Evolutionary conservation across 2,113 vertebrate genomes (phyloP).

Genomic region (Notechis scutatus): DNA sequence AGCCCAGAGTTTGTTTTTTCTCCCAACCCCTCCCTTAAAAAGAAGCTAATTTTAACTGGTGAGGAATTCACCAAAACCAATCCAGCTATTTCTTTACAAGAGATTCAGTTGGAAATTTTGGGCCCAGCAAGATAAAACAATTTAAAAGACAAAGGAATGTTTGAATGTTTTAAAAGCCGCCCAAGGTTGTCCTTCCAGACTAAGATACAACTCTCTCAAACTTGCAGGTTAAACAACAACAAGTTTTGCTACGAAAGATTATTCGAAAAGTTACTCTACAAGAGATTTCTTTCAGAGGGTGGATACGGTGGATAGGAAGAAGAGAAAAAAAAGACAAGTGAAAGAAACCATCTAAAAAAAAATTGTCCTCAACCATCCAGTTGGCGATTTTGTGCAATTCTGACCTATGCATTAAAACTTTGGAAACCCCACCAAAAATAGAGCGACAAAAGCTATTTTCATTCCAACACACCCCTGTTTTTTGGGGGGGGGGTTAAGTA

Average conservation of each 20-base stretch:
- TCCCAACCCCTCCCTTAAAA: neutral
- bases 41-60: neutral
- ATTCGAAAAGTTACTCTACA: neutral
- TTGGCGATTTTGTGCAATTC: neutral
- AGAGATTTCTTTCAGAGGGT: neutral
- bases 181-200: neutral
- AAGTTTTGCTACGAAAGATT: neutral
- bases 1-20: neutral
- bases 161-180: neutral
- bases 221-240: neutral
- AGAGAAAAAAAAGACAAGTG: fast-evolving
- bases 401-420: neutral
- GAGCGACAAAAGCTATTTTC: neutral
- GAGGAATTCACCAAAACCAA: neutral
- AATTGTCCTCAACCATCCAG: neutral
- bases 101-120: too few relatives aligned
- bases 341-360: neutral
- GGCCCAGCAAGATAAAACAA: neutral
- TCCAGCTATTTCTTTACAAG: neutral
- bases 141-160: neutral
- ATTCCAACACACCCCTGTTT: neutral
- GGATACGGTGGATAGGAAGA: neutral
- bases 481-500: neutral
- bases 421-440: neutral
- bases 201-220: neutral